Evolutionary conservation across 2,797 vertebrate species (phyloP).

Genomic region (Pogonophryne albipinna): DNA sequence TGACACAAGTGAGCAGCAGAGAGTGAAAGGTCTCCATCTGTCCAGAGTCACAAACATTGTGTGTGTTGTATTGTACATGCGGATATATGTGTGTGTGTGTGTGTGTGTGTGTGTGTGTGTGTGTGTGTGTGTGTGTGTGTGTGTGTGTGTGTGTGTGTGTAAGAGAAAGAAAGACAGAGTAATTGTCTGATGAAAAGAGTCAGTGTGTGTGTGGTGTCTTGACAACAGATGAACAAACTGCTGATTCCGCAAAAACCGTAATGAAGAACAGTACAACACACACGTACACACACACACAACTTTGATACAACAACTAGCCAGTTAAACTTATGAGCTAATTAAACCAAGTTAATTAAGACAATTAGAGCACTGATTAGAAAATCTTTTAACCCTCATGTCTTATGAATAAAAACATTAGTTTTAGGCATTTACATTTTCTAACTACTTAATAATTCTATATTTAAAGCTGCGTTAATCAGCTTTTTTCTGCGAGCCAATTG

Average conservation of each 20-base stretch:
- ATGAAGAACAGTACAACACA: background rate
- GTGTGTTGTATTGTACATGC: slow-evolving; percentile 1
- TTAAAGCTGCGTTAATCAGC: too few relatives aligned
- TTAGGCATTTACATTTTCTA: too few relatives aligned
- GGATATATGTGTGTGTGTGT: slow-evolving; percentile 5
- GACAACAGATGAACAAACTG: slow-evolving; percentile 26
- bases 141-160: background rate
- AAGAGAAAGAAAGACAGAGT: background rate
- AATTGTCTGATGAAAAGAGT: background rate
- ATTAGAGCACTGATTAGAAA: too few relatives aligned
- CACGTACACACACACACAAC: too few relatives aligned
- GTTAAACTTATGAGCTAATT: slow-evolving; percentile 27
- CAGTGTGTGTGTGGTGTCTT: background rate
- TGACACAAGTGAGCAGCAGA: background rate
- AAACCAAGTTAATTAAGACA: slow-evolving; percentile 35
- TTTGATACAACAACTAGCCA: slow-evolving; percentile 5
- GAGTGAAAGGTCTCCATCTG: background rate
- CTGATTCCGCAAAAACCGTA: slow-evolving; percentile 18
- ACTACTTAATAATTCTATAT: too few relatives aligned
- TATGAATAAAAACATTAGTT: background rate
- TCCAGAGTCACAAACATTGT: background rate
- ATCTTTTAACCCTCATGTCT: too few relatives aligned
- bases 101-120: background rate
- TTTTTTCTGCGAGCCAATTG: too few relatives aligned
- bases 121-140: background rate